Conservation (phyloP, 2,797 vertebrate species). For the Paedocypris micromegethes region DNA sequence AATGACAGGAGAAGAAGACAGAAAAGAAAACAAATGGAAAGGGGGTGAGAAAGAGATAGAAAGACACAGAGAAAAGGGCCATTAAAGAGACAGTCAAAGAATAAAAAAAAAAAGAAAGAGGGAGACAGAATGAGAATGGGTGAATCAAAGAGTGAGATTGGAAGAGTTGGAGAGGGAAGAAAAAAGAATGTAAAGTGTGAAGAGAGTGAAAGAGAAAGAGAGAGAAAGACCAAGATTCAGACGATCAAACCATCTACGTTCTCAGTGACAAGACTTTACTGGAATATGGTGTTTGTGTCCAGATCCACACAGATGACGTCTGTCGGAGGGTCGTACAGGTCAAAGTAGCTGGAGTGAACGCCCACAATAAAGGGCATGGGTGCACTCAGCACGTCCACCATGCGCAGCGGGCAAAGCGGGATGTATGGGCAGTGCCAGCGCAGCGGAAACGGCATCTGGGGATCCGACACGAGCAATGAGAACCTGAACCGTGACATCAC, state of each 20-base stretch:
- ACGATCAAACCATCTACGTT: not conserved
- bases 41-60: too few species aligned
- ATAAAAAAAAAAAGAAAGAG: too few species aligned
- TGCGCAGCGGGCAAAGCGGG: slow-evolving; percentile 87
- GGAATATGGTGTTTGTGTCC: slow-evolving; percentile 93
- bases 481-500: not conserved
- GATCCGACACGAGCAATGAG: slow-evolving; percentile 15
- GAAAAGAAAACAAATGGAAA: too few species aligned
- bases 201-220: too few species aligned
- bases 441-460: slow-evolving; percentile 88
- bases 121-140: too few species aligned
- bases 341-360: slow-evolving; percentile 94
- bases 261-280: slow-evolving; percentile 67
- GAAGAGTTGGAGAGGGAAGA: too few species aligned
- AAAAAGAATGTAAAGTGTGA: too few species aligned
- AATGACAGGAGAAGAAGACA: too few species aligned
- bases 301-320: slow-evolving; percentile 91
- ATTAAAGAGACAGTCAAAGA: too few species aligned
- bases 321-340: slow-evolving; percentile 82
- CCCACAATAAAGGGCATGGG: slow-evolving; percentile 95
- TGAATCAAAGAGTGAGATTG: too few species aligned
- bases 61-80: too few species aligned
- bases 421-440: slow-evolving; percentile 94
- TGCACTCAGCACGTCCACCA: slow-evolving; percentile 87
- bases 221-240: too few species aligned